A percentile compares a stretch with the other conserved stretches of the same genome.
These are phyloP conservation scores for Phoxinus dragarum DNA, from an alignment of 2,797 vertebrate species.

Conservation along the genomic window DNA sequence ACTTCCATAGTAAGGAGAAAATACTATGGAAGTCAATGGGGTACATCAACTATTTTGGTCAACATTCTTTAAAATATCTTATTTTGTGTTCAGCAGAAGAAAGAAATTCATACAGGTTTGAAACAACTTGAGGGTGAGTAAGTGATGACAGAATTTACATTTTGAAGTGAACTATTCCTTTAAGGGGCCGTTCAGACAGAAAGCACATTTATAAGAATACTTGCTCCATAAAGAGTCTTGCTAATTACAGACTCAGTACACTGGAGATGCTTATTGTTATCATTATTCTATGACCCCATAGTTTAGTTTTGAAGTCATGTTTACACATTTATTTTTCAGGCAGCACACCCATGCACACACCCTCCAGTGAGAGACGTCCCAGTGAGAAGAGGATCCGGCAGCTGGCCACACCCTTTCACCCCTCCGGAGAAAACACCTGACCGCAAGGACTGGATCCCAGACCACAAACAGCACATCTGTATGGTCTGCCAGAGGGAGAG, in stretches of 20 bases:
- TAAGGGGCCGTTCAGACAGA: too few species aligned
- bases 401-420: conserved; percentile 80
- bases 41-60: too few species aligned
- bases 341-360: conserved; percentile 72
- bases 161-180: too few species aligned
- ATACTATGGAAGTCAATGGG: too few species aligned
- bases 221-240: background rate
- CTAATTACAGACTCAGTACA: background rate
- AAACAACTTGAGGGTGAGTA: too few species aligned
- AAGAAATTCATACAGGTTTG: too few species aligned
- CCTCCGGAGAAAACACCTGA: conserved; percentile 89
- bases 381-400: conserved; percentile 73
- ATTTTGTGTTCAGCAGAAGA: too few species aligned
- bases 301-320: conserved; percentile 19
- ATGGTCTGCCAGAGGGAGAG: conserved; percentile 93
- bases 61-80: too few species aligned
- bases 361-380: conserved; percentile 71
- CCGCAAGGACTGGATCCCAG: conserved; percentile 93
- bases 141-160: too few species aligned
- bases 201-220: background rate
- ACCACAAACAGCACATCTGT: conserved; percentile 84
- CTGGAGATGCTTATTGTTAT: background rate
- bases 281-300: background rate
- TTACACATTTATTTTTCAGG: conserved; percentile 70
- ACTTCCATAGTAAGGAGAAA: too few species aligned